phyloP scores from a whole-genome alignment of 1,140 invertebrate genomes.

The Anastrepha ludens region DNA sequence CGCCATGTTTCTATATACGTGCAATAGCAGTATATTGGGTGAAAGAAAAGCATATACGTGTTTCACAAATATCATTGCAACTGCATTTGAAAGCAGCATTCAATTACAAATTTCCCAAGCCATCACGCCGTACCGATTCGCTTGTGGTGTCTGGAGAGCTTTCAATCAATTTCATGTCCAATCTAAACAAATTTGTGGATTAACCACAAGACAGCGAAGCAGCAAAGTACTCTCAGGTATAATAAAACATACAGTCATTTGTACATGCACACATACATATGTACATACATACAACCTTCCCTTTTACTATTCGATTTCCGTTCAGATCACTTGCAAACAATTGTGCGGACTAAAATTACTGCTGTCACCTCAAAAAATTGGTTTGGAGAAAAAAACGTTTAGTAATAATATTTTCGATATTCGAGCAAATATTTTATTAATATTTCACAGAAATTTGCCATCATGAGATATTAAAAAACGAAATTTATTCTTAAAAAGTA shows the following conservation, averaged over 20 bases:
- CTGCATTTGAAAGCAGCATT: constrained; percentile 56
- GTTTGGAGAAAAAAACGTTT: no score
- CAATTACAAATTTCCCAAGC: constrained; percentile 46
- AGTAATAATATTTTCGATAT: no score
- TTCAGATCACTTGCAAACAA: neutral
- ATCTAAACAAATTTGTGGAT: constrained; percentile 62
- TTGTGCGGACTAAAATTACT: neutral
- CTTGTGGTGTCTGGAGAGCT: constrained; percentile 38
- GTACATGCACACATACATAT: neutral
- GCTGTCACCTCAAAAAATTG: no score
- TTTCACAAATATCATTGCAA: neutral
- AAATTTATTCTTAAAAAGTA: no score
- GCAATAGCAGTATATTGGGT: no score
- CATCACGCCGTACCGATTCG: neutral
- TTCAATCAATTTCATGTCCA: constrained; percentile 71
- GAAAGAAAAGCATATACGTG: neutral
- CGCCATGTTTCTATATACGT: no score
- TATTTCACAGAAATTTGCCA: no score
- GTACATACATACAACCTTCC: neutral
- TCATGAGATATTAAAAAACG: no score
- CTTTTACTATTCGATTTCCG: neutral
- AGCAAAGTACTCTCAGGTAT: constrained; percentile 43
- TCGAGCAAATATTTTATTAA: no score
- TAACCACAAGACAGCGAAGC: constrained; percentile 52
- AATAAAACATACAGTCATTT: constrained; percentile 28